A percentile compares a stretch with the other conserved stretches of the same genome.
These are phyloP conservation scores for Andrena bucephala DNA, from an alignment of 2,888 invertebrate species.

Conservation along the genomic window DNA sequence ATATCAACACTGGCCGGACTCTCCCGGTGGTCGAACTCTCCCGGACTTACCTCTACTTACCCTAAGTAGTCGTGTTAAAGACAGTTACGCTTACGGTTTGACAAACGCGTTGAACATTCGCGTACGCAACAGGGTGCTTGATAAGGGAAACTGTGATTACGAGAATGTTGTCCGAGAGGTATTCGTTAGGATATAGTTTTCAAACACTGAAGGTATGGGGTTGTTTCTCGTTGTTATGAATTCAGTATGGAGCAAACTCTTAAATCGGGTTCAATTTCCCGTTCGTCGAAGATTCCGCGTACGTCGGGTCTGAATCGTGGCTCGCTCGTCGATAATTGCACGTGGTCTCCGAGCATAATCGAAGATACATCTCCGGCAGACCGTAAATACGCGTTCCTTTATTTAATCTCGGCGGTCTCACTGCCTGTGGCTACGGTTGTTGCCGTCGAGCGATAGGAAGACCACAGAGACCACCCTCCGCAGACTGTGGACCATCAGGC, in stretches of 20 bases:
- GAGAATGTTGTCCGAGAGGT: no score
- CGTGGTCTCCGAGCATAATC: not conserved
- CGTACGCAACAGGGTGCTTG: no score
- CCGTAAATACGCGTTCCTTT: slow-evolving; percentile 20
- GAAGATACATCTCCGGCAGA: slow-evolving; percentile 5
- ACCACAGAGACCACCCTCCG: slow-evolving; percentile 17
- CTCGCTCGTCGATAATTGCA: slow-evolving; percentile 11
- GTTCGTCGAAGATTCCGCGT: not conserved
- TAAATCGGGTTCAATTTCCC: not conserved
- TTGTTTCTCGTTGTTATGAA: not conserved
- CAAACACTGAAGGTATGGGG: no score
- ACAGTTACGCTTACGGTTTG: no score
- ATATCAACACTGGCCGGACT: no score
- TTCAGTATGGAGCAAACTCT: not conserved
- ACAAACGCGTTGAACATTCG: no score
- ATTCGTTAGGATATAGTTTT: no score
- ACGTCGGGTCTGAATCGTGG: not conserved
- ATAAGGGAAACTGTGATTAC: no score
- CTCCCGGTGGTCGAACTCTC: no score
- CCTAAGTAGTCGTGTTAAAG: no score
- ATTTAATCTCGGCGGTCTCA: slow-evolving; percentile 21
- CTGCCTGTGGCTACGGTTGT: not conserved
- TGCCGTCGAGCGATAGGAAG: slow-evolving; percentile 7
- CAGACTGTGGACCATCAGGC: not conserved
- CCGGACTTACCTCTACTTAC: no score